Evolutionary conservation across 2,888 invertebrate genomes (phyloP).

Genomic region (Thumatha senex): DNA sequence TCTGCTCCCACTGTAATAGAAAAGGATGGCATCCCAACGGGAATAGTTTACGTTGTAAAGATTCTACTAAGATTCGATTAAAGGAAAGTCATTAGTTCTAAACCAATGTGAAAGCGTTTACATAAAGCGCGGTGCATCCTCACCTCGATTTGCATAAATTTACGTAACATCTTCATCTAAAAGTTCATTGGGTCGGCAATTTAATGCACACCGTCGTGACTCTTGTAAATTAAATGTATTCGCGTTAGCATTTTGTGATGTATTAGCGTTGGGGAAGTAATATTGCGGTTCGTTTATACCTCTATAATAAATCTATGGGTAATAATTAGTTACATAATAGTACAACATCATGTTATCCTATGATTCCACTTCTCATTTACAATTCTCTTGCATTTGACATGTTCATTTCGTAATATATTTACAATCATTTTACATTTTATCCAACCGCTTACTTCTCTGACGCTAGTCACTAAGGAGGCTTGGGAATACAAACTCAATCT

Average conservation of each 20-base stretch:
- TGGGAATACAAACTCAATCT: too few species aligned
- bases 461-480: too few species aligned
- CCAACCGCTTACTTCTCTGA: too few species aligned
- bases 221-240: conserved; percentile 47
- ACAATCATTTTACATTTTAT: too few species aligned
- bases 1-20: background rate
- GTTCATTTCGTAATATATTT: too few species aligned
- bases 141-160: conserved; percentile 62
- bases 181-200: conserved; percentile 63
- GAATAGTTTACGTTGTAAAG: background rate
- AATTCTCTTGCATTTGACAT: too few species aligned
- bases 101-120: conserved; percentile 71
- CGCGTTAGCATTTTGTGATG: conserved; percentile 26
- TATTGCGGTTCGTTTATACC: conserved; percentile 1
- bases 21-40: background rate
- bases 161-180: conserved; percentile 69
- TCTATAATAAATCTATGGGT: background rate
- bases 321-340: too few species aligned
- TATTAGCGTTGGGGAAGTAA: conserved; percentile 9
- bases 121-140: conserved; percentile 66
- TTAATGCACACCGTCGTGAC: conserved; percentile 43
- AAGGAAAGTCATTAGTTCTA: conserved; percentile 26
- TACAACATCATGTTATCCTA: too few species aligned
- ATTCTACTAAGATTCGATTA: background rate
- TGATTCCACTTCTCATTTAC: too few species aligned